These are phyloP conservation scores for Ctenoplectra terminalis DNA, from an alignment of 1,140 invertebrate species.

Conservation along the genomic window DNA sequence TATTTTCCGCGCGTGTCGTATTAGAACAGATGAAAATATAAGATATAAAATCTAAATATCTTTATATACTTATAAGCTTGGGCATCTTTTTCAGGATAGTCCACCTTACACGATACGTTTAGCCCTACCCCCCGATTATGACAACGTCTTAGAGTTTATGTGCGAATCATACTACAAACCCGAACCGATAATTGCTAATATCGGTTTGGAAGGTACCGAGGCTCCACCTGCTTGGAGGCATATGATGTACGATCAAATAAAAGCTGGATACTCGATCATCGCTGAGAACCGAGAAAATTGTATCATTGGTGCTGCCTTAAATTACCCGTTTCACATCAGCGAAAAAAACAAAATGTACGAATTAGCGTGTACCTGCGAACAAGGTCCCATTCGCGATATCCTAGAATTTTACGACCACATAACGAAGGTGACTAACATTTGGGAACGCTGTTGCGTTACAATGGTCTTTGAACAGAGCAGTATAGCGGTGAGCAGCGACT, in stretches of 20 bases:
- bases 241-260: conserved; percentile 71
- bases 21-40: too few species aligned
- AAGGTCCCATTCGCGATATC: conserved; percentile 67
- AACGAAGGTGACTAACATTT: conserved; percentile 73
- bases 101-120: conserved; percentile 57
- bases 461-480: conserved; percentile 80
- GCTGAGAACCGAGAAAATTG: conserved; percentile 76
- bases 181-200: conserved; percentile 69
- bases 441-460: conserved; percentile 72
- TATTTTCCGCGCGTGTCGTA: too few species aligned
- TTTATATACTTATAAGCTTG: too few species aligned
- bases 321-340: conserved; percentile 69
- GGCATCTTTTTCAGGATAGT: conserved; percentile 9
- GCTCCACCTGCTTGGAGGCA: conserved; percentile 50
- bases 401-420: conserved; percentile 79
- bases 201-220: conserved; percentile 58
- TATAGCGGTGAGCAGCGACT: conserved; percentile 76
- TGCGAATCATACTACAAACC: conserved; percentile 66
- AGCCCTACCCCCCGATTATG: conserved; percentile 70
- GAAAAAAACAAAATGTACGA: conserved; percentile 72
- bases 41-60: too few species aligned
- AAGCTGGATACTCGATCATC: conserved; percentile 77
- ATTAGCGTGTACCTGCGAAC: conserved; percentile 69
- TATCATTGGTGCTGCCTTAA: conserved; percentile 80
- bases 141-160: conserved; percentile 73